These are phyloP conservation scores for Menura novaehollandiae DNA, from an alignment of 2,113 vertebrate genomes.

Conservation along the genomic window DNA sequence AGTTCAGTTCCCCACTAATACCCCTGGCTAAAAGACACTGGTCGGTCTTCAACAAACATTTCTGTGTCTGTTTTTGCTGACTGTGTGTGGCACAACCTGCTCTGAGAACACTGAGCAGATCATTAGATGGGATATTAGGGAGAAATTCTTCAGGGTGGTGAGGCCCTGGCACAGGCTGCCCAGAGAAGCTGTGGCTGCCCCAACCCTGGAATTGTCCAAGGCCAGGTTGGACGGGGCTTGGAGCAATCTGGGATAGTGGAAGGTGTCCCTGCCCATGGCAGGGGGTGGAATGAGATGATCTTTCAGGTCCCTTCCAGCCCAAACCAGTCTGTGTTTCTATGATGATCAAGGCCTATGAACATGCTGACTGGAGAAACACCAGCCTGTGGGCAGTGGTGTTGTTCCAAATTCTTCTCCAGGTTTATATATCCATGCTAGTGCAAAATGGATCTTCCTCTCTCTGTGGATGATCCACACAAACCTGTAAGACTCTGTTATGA, in stretches of 20 bases:
- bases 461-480: not conserved
- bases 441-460: not conserved
- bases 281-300: not conserved
- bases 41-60: not conserved
- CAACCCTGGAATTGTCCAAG: not conserved
- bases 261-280: not conserved
- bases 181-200: not conserved
- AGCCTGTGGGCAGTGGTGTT: not conserved
- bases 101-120: not conserved
- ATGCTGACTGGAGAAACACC: not conserved
- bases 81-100: not conserved
- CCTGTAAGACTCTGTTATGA: not conserved
- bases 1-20: not conserved
- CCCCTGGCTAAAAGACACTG: not conserved
- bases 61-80: not conserved
- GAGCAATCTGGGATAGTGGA: not conserved
- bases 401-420: not conserved
- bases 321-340: not conserved
- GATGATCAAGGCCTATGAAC: not conserved
- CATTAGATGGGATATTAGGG: not conserved
- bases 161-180: not conserved
- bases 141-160: not conserved
- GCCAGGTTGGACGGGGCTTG: fast-evolving
- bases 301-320: not conserved
- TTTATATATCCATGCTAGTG: not conserved